Conservation (phyloP, 2,797 vertebrate species). For the Crypturellus tataupa region DNA sequence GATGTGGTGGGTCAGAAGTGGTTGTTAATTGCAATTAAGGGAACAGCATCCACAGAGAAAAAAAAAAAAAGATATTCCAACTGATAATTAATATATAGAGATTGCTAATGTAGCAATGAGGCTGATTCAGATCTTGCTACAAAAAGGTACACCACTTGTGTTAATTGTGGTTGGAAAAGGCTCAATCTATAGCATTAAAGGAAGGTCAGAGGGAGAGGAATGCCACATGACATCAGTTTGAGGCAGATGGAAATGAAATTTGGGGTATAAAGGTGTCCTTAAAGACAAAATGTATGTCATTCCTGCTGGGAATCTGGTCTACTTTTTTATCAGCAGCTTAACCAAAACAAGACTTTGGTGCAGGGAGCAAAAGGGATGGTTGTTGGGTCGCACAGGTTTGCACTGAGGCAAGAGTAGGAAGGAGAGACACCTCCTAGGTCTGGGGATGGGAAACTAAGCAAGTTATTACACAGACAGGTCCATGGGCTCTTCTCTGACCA, state of each 20-base stretch:
- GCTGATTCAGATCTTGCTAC: conserved; percentile 66
- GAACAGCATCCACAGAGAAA: conserved; percentile 63
- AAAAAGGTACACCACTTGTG: conserved; percentile 40
- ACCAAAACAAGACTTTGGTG: not conserved
- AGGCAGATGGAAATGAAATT: not conserved
- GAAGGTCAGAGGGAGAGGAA: conserved; percentile 40
- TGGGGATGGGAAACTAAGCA: not conserved
- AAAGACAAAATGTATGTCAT: not conserved
- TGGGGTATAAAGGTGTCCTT: not conserved
- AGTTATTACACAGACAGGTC: not conserved
- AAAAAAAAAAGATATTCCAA: conserved; percentile 61
- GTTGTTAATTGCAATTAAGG: conserved; percentile 77
- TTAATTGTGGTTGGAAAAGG: conserved; percentile 44
- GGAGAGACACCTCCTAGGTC: not conserved
- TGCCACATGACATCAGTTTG: not conserved
- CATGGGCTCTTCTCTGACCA: not conserved
- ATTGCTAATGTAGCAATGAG: conserved; percentile 68
- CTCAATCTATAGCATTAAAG: not conserved
- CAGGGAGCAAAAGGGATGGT: not conserved
- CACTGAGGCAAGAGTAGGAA: not conserved
- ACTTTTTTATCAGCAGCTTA: not conserved
- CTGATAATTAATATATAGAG: conserved; percentile 75
- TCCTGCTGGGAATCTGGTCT: not conserved
- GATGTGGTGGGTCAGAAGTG: conserved; percentile 72
- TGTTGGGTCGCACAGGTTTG: not conserved